These are phyloP conservation scores for Coelopa pilipes DNA, from an alignment of 2,888 invertebrate genomes.

Conservation along the genomic window DNA sequence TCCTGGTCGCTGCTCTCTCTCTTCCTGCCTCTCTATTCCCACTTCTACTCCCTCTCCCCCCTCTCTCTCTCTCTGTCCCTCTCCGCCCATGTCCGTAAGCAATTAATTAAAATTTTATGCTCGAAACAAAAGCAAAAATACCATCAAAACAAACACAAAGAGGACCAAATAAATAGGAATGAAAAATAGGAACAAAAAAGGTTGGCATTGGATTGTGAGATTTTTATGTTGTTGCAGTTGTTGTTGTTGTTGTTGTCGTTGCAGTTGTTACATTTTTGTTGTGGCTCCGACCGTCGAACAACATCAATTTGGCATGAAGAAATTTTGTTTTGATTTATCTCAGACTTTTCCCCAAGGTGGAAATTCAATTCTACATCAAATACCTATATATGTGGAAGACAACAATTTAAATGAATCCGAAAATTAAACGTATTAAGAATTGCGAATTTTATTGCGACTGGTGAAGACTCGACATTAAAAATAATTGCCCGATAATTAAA, in stretches of 20 bases:
- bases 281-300: slow-evolving; percentile 9
- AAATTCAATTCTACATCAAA: too few relatives aligned
- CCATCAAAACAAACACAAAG: background rate
- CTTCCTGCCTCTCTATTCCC: background rate
- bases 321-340: slow-evolving; percentile 27
- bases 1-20: too few relatives aligned
- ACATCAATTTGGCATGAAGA: slow-evolving; percentile 27
- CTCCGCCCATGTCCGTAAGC: slow-evolving; percentile 36
- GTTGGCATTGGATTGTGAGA: slow-evolving; percentile 39
- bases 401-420: background rate
- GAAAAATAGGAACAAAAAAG: background rate
- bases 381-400: background rate
- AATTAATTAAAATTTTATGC: slow-evolving; percentile 56
- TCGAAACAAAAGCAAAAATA: slow-evolving; percentile 38
- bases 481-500: too few relatives aligned
- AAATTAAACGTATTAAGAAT: background rate
- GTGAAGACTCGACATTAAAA: too few relatives aligned
- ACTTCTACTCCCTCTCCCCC: background rate
- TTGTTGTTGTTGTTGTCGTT: background rate
- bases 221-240: slow-evolving; percentile 2
- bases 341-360: background rate
- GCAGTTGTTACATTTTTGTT: background rate
- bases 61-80: background rate
- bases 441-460: too few relatives aligned
- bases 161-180: too few relatives aligned